Conservation (phyloP, 2,113 vertebrate species). For the Ceuthmochares aereus region DNA sequence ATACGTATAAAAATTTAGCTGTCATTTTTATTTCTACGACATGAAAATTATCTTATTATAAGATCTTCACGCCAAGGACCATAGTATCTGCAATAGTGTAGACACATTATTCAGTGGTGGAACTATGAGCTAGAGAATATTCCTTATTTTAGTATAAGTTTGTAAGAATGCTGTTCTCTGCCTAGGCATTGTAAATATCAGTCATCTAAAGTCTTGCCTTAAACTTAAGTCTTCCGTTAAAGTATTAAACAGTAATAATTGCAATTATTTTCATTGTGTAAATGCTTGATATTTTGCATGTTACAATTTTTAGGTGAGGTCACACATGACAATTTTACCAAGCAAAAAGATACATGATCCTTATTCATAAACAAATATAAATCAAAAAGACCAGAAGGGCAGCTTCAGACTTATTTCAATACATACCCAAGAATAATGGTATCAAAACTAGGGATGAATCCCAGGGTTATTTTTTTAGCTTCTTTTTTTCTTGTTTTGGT, state of each 20-base stretch:
- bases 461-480: neutral
- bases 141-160: neutral
- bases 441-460: neutral
- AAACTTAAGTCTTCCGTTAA: neutral
- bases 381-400: neutral
- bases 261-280: neutral
- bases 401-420: neutral
- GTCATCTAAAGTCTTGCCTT: neutral
- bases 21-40: neutral
- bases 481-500: neutral
- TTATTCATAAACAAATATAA: neutral
- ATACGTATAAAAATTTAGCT: neutral
- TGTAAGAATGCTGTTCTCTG: neutral
- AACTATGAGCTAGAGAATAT: neutral
- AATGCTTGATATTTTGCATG: neutral
- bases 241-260: neutral
- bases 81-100: neutral
- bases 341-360: neutral
- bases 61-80: neutral
- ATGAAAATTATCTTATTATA: neutral
- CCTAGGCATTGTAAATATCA: neutral
- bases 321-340: neutral
- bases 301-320: neutral
- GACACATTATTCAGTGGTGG: neutral
- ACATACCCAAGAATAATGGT: neutral